Evolutionary conservation across 2,797 vertebrate genomes (phyloP), one percentile per base, ranked within the genome.

Genomic region (Acropternis orthonyx): DNA sequence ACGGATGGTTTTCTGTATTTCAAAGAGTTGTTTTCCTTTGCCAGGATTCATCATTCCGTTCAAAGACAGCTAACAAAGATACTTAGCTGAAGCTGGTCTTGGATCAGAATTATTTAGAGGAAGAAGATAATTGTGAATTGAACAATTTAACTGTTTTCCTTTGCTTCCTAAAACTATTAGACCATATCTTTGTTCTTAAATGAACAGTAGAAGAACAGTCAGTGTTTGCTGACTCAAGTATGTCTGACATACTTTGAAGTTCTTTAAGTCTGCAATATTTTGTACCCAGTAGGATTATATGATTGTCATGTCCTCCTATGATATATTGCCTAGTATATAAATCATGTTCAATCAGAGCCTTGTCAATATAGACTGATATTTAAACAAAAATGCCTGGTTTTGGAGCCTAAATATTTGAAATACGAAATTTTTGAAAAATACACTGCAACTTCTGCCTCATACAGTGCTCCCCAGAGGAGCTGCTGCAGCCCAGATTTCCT

Each of bases 1-100:
- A 86, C 48, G 89, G 91, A 59, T 63, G 43, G 39, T 51, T 92
- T 66, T 91, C 54, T 93, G 51, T 92, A 59, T 73, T 88, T 95
- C 54, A 54, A 5, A 87, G 43, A 43, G 56, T 93, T 85, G 22
- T 69, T 95, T 78, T 85, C 32, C 68, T 89, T 91, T 90, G 23
- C 37, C 71, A 56, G 49, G 34, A 43, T 83, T 91, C 39, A 63
- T 91, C 39, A 63, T 92, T 72, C 66, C 67, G 11, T 81, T 84
- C 61, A 41, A 36, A 90, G 56, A 32, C 66, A 62, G 56, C n/a
- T 44, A 71, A 71, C 56, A 71, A 43, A 87, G 72, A 55, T 19
- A 34, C 37, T 79, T 68, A 61, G 39, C 54, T 85, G 55, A 65
- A 65, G 34, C 52, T 75, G 51, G 8, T 82, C 68, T 83, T 88